Evolutionary conservation across 2,113 vertebrate species (phyloP), one percentile per base, ranked within the genome.

Genomic region (Dendropsophus ebraccatus): DNA sequence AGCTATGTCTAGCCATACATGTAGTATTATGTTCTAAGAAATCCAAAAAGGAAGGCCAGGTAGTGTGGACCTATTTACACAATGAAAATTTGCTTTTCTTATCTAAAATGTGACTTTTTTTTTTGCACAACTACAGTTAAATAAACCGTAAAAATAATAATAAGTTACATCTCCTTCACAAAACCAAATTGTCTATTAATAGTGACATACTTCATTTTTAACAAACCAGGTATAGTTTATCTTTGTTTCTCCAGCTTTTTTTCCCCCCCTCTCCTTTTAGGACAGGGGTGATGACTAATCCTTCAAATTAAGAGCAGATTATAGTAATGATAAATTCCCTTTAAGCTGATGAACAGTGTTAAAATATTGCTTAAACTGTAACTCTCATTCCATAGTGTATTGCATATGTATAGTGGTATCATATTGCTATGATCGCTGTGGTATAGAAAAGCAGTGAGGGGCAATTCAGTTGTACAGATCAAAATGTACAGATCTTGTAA

Each of bases 361-460:
- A 76, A 76, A 76, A 76, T 76, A 76, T 76, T 50, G 73, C 73
- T 76, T 76, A 49, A 76, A 50, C 73, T 8, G 45, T 50, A 50
- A 52, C 19, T 50, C 14, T 58, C 58, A 47, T n/a, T 60, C 58
- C 58, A 32, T 67, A 32, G 62, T 81, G 37, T 69, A 82, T 82
- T 82, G 80, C 62, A 82, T 82, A 69, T 10, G 14, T 52, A 32
- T 32, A 25, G 62, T 37, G 25, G 25, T n/a, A 17, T 52, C n/a
- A 54, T 70, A 69, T 52, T 35, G 80, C 80, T 32, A 52, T 19
- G 17, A 65, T 45, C 21, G 3, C n/a, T 45, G 32, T 2, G 35
- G n/a, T n/a, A n/a, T n/a, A n/a, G n/a, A n/a, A n/a, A n/a, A n/a
- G n/a, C n/a, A n/a, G n/a, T n/a, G n/a, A n/a, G n/a, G n/a, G n/a